A percentile compares a stretch with the other conserved stretches of the same genome.
Evolutionary conservation across 2,888 invertebrate species (phyloP).

Genomic region (Lamellibrachia satsuma): DNA sequence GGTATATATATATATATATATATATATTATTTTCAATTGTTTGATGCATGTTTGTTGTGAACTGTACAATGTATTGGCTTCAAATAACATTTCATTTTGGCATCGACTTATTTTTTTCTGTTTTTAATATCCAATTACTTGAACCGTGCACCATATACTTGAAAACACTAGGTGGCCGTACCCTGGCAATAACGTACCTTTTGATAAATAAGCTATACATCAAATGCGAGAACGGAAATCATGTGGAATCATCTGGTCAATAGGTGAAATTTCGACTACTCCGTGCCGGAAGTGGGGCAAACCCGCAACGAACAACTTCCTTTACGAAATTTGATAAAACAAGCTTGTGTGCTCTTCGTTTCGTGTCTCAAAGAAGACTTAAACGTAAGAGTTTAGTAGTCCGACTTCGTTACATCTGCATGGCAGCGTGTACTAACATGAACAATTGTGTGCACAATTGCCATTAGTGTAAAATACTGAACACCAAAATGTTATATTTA

Average conservation of each 20-base stretch:
- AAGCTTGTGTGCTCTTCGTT: conserved; percentile 45
- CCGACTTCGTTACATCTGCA: not conserved
- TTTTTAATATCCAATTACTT: too few species aligned
- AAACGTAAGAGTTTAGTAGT: conserved; percentile 41
- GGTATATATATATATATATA: too few species aligned
- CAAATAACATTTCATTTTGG: too few species aligned
- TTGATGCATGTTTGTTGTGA: too few species aligned
- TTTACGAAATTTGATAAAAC: conserved; percentile 21
- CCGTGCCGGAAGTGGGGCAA: conserved; percentile 17
- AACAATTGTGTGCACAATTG: not conserved
- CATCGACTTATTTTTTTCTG: too few species aligned
- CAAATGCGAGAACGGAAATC: too few species aligned
- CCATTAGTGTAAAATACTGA: not conserved
- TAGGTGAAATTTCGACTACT: not conserved
- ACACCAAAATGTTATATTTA: not conserved
- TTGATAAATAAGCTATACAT: too few species aligned
- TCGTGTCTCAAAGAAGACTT: conserved; percentile 57
- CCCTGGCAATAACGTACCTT: too few species aligned
- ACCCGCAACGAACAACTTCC: conserved; percentile 17
- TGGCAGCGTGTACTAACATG: not conserved
- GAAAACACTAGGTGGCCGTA: too few species aligned
- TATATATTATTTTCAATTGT: too few species aligned
- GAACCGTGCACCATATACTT: too few species aligned
- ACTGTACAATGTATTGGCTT: too few species aligned
- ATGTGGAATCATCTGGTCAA: not conserved